Percentiles rank a stretch among this genome's conserved stretches.
Conservation (phyloP, 2,888 invertebrate species). For the Acleris emargana region DNA sequence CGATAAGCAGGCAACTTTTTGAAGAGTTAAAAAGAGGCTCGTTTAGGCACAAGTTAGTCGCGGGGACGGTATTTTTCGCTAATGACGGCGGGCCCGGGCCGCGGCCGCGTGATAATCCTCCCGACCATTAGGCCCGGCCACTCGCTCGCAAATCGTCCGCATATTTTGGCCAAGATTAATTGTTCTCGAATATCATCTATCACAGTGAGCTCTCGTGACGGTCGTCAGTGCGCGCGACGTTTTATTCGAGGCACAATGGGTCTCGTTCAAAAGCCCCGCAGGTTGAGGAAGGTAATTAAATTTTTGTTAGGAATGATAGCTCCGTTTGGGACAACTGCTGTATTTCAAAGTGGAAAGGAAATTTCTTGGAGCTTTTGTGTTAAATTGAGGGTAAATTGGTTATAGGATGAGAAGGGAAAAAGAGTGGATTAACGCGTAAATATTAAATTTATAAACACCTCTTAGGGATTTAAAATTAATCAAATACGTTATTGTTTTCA, state of each 20-base stretch:
- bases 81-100: constrained; percentile 69
- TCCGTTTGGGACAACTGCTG: constrained; percentile 49
- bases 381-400: constrained; percentile 47
- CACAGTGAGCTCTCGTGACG: constrained; percentile 80
- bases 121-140: constrained; percentile 81
- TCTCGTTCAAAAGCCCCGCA: constrained; percentile 57
- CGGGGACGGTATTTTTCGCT: constrained; percentile 66
- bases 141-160: constrained; percentile 83
- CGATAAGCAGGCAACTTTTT: too few species aligned
- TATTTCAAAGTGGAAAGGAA: constrained; percentile 48
- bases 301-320: constrained; percentile 66
- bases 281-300: constrained; percentile 67
- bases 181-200: constrained; percentile 84
- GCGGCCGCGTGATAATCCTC: constrained; percentile 77
- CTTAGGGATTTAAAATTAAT: too few species aligned
- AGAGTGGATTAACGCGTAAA: too few species aligned
- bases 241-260: constrained; percentile 77
- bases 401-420: constrained; percentile 34
- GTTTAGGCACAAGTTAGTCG: constrained; percentile 39
- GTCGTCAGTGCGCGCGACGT: constrained; percentile 79
- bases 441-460: too few species aligned
- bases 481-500: too few species aligned
- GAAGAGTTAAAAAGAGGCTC: constrained; percentile 29
- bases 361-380: constrained; percentile 44
- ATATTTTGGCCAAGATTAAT: constrained; percentile 84